Evolutionary conservation across 2,113 vertebrate species (phyloP).

Genomic region (Sturnus vulgaris): DNA sequence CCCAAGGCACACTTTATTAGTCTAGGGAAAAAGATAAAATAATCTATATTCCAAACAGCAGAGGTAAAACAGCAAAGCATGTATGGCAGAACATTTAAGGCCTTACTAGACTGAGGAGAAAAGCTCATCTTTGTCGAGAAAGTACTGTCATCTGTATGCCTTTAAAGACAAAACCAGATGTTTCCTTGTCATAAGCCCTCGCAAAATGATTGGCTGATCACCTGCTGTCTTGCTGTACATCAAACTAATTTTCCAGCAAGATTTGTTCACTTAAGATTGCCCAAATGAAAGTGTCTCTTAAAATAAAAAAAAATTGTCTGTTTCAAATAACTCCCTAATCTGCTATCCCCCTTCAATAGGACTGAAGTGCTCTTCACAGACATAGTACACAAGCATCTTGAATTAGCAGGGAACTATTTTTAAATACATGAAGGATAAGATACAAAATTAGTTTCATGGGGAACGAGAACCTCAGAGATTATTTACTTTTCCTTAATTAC

Average conservation of each 20-base stretch:
- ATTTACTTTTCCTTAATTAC: constrained; percentile 80
- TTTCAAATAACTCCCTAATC: constrained; percentile 73
- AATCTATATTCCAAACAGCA: not conserved
- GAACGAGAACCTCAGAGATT: constrained; percentile 77
- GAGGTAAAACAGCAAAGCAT: not conserved
- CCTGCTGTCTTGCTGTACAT: not conserved
- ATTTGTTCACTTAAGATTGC: not conserved
- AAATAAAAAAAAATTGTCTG: not conserved
- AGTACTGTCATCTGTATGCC: not conserved
- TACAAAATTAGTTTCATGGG: constrained; percentile 78
- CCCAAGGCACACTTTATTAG: not conserved
- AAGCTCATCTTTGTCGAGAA: not conserved
- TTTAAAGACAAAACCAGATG: not conserved
- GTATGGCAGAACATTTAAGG: not conserved
- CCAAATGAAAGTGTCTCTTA: constrained; percentile 44
- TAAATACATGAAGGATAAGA: constrained; percentile 75
- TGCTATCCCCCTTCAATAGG: constrained; percentile 66
- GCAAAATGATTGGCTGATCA: constrained; percentile 9
- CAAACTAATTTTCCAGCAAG: constrained; percentile 33
- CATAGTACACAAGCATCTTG: constrained; percentile 68
- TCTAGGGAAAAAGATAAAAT: not conserved
- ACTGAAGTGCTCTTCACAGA: constrained; percentile 72
- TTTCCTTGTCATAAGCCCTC: not conserved
- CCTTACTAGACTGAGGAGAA: not conserved
- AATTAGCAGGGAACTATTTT: constrained; percentile 79